phyloP scores from a whole-genome alignment of 2,797 vertebrate species.

The Tadarida brasiliensis region DNA sequence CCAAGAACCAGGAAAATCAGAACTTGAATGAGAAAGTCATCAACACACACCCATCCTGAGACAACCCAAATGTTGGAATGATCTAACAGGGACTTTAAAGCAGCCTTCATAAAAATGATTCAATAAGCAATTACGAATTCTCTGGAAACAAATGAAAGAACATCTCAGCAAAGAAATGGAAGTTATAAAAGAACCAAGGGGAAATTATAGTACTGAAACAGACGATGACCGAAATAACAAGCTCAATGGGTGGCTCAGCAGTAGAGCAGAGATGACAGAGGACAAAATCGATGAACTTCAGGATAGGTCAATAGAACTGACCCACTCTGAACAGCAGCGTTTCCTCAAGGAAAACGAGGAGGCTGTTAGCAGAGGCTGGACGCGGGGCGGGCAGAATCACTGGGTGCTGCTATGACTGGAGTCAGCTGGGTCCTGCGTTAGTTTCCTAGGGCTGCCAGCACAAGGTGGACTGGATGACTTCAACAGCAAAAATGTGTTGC shows the following conservation, averaged over 20 bases:
- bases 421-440: background rate
- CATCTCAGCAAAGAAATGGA: conserved; percentile 30
- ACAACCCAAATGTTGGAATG: conserved; percentile 13
- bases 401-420: background rate
- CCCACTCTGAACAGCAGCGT: background rate
- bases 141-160: conserved; percentile 67
- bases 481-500: background rate
- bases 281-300: background rate
- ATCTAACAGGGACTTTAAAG: conserved; percentile 66
- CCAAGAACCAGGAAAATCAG: conserved; percentile 50
- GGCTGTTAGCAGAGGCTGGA: background rate
- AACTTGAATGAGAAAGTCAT: conserved; percentile 59
- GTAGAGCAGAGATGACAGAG: background rate
- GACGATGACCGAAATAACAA: conserved; percentile 17
- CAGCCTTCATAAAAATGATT: conserved; percentile 61
- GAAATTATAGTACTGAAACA: conserved; percentile 47
- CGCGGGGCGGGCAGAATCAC: background rate
- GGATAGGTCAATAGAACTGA: background rate
- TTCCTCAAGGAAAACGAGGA: background rate
- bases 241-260: background rate
- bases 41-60: background rate
- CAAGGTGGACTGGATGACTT: background rate
- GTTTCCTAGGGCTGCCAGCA: background rate
- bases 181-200: conserved; percentile 49
- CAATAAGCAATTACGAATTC: conserved; percentile 65